phyloP scores from a whole-genome alignment of 2,888 invertebrate species.

The Euplexia lucipara region DNA sequence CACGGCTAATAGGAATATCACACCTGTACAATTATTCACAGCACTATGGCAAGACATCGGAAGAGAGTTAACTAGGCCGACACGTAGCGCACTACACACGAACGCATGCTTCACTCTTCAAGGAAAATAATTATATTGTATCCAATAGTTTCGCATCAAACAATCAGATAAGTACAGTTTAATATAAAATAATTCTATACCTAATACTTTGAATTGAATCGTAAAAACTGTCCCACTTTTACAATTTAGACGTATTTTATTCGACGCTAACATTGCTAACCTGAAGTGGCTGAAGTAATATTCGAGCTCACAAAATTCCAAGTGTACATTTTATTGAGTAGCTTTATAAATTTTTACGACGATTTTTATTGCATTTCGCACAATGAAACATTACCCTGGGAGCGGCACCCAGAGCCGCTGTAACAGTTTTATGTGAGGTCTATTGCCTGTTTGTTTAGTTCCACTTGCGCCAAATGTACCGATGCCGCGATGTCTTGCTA shows the following conservation, averaged over 20 bases:
- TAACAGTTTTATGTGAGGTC: constrained; percentile 77
- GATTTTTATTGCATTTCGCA: constrained; percentile 85
- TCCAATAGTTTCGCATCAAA: not conserved
- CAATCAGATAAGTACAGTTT: constrained; percentile 40
- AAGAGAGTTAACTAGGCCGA: constrained; percentile 73
- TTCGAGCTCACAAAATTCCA: constrained; percentile 81
- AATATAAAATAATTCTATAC: constrained; percentile 50
- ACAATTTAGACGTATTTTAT: constrained; percentile 71
- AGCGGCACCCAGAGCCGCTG: constrained; percentile 69
- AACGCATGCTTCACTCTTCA: constrained; percentile 23
- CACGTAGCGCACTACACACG: constrained; percentile 65
- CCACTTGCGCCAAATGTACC: constrained; percentile 60
- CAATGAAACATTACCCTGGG: constrained; percentile 82
- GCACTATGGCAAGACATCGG: constrained; percentile 67
- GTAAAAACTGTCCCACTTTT: constrained; percentile 64
- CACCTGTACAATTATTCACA: constrained; percentile 58
- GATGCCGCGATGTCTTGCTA: constrained; percentile 10
- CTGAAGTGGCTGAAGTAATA: constrained; percentile 72
- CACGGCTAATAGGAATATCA: constrained; percentile 49
- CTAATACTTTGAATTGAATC: constrained; percentile 61
- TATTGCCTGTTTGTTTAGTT: constrained; percentile 75
- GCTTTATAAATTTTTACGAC: constrained; percentile 86
- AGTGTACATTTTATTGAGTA: constrained; percentile 86
- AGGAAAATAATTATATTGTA: not conserved
- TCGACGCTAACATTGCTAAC: constrained; percentile 67